Base-by-base conservation (phyloP, 2,888 invertebrate species). In the Lymantria dispar region DNA sequence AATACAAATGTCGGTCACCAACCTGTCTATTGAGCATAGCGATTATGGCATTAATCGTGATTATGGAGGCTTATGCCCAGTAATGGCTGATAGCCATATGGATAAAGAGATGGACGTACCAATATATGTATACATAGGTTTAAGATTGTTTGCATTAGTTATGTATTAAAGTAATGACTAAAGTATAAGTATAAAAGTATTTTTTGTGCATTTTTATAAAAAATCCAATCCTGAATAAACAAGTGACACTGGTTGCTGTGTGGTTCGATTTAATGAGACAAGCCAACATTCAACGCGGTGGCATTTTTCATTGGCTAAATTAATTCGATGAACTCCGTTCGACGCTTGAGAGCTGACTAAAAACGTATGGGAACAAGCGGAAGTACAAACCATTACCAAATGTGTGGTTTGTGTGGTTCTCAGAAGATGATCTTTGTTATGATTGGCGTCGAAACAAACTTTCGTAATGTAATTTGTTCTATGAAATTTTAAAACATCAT, bases 351-450 rank as follows among this genome's bases (percentile, higher is more conserved):
- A 63, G 64, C 68, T 51, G 56, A 60, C 72, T 70, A 76, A 81
- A 80, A 79, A 73, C 68, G 67, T 74, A 70, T 64, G 75, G 71
- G 70, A 72, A 74, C 68, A 67, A 77, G 70, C 85, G 86, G 88
- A 88, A 86, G 78, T 79, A 60, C 63, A 81, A 85, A 85, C 76
- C 83, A 87, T 79, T 80, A 78, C 83, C 86, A 85, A 85, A 85
- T 87, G 86, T 85, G 82, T 71, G 77, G 67, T 67, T 68, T 70
- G 68, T 64, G 65, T 70, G 70, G 60, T 78, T 77, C 72, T 64
- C 59, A 71, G 70, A 75, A 78, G 60, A 59, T 56, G 46, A 60
- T 54, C 66, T 70, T 76, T 73, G 65, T 68, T 65, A 50, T 62
- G 54, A 59, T 60, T 56, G 60, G 29, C 50, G 29, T 45, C 47